Conservation (phyloP, 2,797 vertebrate species). For the Anguilla pacifica region DNA sequence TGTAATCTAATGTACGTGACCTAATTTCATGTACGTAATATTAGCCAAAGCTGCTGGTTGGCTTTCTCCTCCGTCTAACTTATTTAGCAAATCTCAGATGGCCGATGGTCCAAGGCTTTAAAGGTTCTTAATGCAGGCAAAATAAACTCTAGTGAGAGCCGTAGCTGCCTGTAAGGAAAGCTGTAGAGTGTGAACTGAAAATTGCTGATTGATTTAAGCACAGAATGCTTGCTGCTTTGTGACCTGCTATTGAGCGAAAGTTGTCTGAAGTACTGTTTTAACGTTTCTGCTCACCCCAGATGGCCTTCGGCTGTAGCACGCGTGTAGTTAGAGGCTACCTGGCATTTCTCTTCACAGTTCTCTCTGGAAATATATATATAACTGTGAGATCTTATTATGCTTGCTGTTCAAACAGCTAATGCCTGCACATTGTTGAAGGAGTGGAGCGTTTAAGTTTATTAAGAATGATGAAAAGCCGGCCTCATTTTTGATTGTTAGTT, state of each 20-base stretch:
- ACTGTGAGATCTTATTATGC: neutral
- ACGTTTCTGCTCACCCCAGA: neutral
- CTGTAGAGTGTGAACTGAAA: neutral
- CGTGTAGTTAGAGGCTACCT: neutral
- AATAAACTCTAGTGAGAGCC: neutral
- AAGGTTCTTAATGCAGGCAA: too few species aligned
- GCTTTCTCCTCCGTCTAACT: too few species aligned
- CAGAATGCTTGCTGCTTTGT: neutral
- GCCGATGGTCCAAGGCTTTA: neutral
- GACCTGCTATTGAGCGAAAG: neutral
- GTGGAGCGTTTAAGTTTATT: neutral
- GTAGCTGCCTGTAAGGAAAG: neutral
- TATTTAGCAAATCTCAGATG: too few species aligned
- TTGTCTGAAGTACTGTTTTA: neutral
- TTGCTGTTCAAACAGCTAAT: neutral
- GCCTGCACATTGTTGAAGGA: neutral
- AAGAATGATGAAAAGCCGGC: neutral
- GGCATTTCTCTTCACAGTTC: neutral
- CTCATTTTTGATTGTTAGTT: neutral
- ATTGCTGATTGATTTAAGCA: neutral
- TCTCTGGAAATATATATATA: neutral
- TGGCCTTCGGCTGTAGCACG: neutral
- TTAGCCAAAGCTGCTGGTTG: neutral
- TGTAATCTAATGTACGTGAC: too few species aligned
- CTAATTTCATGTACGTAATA: neutral